Evolutionary conservation across 2,888 invertebrate species (phyloP).

Genomic region (Cephonodes hylas): DNA sequence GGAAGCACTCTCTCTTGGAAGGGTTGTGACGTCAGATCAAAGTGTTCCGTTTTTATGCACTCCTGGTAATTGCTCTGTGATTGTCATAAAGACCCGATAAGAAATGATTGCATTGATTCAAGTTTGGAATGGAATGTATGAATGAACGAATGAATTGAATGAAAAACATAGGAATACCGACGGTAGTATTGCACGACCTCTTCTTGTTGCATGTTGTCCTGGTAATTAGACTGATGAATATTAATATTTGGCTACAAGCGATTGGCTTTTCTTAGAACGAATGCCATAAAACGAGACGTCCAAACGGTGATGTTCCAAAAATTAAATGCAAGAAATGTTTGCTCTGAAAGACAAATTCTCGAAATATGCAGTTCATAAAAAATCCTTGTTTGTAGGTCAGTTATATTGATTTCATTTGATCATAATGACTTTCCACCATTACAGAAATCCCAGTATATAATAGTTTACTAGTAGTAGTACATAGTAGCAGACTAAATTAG

Average conservation of each 20-base stretch:
- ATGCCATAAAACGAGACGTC: not conserved
- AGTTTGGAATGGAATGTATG: slow-evolving; percentile 3
- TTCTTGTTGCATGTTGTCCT: not conserved
- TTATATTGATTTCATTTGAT: too few species aligned
- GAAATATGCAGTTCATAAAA: too few species aligned
- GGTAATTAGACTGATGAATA: not conserved
- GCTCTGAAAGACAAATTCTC: too few species aligned
- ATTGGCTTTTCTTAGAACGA: not conserved
- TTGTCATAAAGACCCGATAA: not conserved
- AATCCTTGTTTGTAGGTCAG: too few species aligned
- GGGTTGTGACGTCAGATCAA: slow-evolving; percentile 18
- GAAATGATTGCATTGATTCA: not conserved
- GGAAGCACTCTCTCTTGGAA: slow-evolving; percentile 10
- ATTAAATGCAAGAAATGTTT: too few species aligned
- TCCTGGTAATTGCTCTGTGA: slow-evolving; percentile 17
- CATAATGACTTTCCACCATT: too few species aligned
- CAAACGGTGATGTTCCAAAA: too few species aligned
- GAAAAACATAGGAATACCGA: not conserved
- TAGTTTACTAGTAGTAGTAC: too few species aligned
- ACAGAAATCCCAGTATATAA: too few species aligned
- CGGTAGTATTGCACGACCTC: not conserved
- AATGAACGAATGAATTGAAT: not conserved
- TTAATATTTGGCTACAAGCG: not conserved
- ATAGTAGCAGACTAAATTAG: too few species aligned
- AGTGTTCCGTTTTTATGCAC: slow-evolving; percentile 12